Evolutionary conservation across 2,113 vertebrate genomes (phyloP).

Genomic region (Oncorhynchus nerka): DNA sequence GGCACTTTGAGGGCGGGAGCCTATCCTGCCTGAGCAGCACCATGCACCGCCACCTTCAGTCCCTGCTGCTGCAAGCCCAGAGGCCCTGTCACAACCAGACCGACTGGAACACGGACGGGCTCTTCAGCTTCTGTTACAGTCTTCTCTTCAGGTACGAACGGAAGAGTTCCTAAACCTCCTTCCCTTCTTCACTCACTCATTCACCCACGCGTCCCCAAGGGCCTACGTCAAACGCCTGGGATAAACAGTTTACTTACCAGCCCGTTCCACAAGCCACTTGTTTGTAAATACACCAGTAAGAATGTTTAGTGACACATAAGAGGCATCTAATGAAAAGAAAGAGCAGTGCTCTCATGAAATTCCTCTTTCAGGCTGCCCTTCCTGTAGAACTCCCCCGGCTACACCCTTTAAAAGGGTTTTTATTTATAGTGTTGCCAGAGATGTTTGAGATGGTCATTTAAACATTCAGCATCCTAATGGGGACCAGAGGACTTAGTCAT

Average conservation of each 20-base stretch:
- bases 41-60: constrained; percentile 73
- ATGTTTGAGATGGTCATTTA: neutral
- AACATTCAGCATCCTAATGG: neutral
- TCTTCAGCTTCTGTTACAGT: constrained; percentile 80
- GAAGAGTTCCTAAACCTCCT: neutral
- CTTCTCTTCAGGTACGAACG: constrained; percentile 81
- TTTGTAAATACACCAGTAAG: constrained; percentile 23
- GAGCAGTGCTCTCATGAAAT: neutral
- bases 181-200: neutral
- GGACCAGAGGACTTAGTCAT: neutral
- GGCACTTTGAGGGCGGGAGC: constrained; percentile 75
- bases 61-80: constrained; percentile 70
- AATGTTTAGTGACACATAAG: neutral
- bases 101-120: constrained; percentile 76
- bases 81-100: constrained; percentile 34
- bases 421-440: no score
- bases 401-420: no score
- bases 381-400: no score
- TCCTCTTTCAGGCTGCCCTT: no score
- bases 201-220: neutral
- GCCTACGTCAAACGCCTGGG: neutral
- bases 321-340: neutral
- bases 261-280: neutral
- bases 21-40: constrained; percentile 65
- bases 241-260: constrained; percentile 42